phyloP scores from a whole-genome alignment of 1,140 invertebrate genomes.

The Euwallacea fornicatus region DNA sequence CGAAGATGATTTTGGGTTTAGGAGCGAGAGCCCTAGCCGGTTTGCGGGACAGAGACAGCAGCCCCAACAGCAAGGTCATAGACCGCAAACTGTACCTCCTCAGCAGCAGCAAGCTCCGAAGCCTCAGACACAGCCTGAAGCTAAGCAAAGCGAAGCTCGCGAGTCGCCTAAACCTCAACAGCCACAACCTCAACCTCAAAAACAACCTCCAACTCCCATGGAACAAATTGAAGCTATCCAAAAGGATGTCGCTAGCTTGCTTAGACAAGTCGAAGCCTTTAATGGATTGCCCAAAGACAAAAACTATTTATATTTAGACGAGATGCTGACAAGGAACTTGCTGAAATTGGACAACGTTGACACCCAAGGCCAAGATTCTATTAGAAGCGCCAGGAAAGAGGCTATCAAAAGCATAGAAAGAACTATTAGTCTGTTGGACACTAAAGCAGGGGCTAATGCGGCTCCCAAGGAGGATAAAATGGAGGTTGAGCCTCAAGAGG shows the following conservation, averaged over 20 bases:
- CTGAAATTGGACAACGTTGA: conserved; percentile 91
- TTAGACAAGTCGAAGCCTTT: conserved; percentile 77
- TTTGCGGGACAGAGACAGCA: conserved; percentile 43
- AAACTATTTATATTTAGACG: conserved; percentile 85
- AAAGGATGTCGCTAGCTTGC: conserved; percentile 76
- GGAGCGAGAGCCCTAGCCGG: conserved; percentile 28
- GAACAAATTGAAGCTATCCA: conserved; percentile 78
- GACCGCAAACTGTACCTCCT: conserved; percentile 42
- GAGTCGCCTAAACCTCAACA: conserved; percentile 43
- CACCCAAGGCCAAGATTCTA: conserved; percentile 86
- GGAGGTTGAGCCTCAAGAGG: conserved; percentile 33
- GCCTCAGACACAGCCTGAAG: conserved; percentile 47
- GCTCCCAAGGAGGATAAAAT: conserved; percentile 38
- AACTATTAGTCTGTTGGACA: conserved; percentile 80
- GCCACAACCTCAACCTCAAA: conserved; percentile 51
- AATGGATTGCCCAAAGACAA: conserved; percentile 75
- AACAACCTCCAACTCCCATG: conserved; percentile 67
- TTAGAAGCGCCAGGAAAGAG: conserved; percentile 81
- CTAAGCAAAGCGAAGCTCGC: conserved; percentile 46
- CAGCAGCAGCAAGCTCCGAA: conserved; percentile 50
- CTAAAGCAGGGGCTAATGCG: conserved; percentile 62
- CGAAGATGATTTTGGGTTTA: conserved; percentile 28
- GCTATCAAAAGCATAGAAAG: conserved; percentile 87
- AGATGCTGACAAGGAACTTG: conserved; percentile 91
- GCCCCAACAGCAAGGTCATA: conserved; percentile 36